Percentiles rank a stretch among this genome's conserved stretches.
Conservation (phyloP, 2,888 invertebrate genomes). For the Platerodrilus igneus region DNA sequence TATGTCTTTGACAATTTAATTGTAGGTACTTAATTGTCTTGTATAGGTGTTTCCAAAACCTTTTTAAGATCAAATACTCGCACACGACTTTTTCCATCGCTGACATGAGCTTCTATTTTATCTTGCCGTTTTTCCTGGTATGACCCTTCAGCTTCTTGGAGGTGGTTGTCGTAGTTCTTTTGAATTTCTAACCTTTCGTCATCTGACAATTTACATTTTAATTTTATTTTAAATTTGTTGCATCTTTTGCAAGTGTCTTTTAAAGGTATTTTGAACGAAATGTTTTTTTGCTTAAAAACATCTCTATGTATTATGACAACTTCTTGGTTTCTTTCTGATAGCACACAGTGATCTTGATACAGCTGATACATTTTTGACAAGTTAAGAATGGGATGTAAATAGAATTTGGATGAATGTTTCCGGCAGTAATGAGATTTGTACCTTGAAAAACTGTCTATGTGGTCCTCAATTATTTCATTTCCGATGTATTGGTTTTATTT, state of each 20-base stretch:
- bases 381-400: constrained; percentile 1
- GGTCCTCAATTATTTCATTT: constrained; percentile 1
- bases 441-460: constrained; percentile 2
- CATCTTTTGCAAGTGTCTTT: constrained; percentile 1
- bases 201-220: neutral
- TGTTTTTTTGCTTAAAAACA: constrained; percentile 1
- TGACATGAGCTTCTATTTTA: neutral
- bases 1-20: no score
- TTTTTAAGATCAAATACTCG: constrained; percentile 2
- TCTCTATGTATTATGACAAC: neutral
- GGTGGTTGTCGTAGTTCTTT: neutral
- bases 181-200: constrained; percentile 1
- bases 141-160: constrained; percentile 3
- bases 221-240: neutral
- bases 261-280: constrained; percentile 1
- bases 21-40: no score
- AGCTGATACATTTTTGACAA: constrained; percentile 2
- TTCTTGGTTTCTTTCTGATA: neutral
- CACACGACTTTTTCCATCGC: neutral
- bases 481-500: neutral
- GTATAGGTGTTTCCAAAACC: no score
- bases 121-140: no score
- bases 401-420: neutral
- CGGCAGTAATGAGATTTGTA: neutral
- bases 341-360: neutral